Conservation (phyloP, 2,797 vertebrate species). For the Trachops cirrhosus region DNA sequence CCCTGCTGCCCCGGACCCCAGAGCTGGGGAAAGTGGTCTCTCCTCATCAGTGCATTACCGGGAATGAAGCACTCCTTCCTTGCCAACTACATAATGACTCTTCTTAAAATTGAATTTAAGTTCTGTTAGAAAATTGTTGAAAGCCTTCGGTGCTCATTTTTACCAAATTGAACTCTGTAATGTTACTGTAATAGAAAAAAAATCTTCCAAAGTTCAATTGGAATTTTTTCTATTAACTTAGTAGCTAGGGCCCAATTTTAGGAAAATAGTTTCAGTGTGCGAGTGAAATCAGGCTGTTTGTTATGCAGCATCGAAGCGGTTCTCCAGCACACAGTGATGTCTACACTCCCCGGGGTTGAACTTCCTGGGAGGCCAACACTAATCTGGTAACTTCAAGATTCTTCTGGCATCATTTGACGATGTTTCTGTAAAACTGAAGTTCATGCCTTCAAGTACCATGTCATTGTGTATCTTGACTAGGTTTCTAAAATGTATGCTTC, state of each 20-base stretch:
- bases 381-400: background rate
- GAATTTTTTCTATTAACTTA: constrained; percentile 80
- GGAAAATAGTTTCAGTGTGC: constrained; percentile 58
- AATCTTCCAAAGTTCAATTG: constrained; percentile 67
- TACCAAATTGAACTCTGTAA: constrained; percentile 71
- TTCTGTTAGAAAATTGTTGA: constrained; percentile 71
- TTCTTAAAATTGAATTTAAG: constrained; percentile 71
- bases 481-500: background rate
- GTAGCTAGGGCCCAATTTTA: constrained; percentile 77
- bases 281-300: constrained; percentile 67
- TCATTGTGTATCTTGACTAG: background rate
- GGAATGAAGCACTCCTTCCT: constrained; percentile 25
- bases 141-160: constrained; percentile 70
- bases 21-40: accelerated
- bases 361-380: background rate
- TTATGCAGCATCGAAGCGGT: constrained; percentile 43
- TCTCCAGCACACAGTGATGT: background rate
- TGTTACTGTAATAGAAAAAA: constrained; percentile 71
- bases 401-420: background rate
- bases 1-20: accelerated
- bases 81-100: constrained; percentile 19
- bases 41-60: background rate
- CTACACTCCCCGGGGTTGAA: background rate
- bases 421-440: constrained; percentile 6
- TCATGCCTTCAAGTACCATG: background rate